Evolutionary conservation across 2,888 invertebrate species (phyloP), one percentile per base, ranked within the genome.

Genomic region (Atrina japonica): DNA sequence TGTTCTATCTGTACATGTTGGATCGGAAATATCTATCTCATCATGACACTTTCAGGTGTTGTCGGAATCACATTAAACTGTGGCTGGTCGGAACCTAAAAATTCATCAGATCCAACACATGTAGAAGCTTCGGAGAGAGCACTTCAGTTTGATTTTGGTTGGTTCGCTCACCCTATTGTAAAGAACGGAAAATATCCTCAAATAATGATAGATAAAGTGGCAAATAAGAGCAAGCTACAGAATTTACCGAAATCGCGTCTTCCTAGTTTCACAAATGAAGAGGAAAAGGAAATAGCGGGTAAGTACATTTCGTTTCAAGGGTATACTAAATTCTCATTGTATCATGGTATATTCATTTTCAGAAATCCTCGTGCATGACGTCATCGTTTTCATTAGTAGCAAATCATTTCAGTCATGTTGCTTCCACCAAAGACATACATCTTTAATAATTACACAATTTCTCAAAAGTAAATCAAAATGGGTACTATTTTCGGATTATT

Each of bases 221-320:
- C 43, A 14, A 59, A 68, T 16, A 73, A 74, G 52, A 83, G 82
- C 47, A 53, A 53, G 7, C 49, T 43, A 14, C 71, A 78, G 40
- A 73, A 75, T 18, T 66, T 75, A 0, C 53, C 7, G 3, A 9
- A 60, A 3, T 81, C 83, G 0, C 66, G 84, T 64, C 73, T 88
- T 21, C 88, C 86, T 0, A 63, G 70, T 40, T 86, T 88, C 70
- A 87, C 86, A 14, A 67, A 71, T 3, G 80, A 78, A 14, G 88
- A 90, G 65, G 86, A 83, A 53, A 59, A 58, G 18, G 56, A 73
- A 25, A 81, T 82, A 56, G 82, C 79, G 78, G 88, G 88, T 88
- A 59, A 43, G 14, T 3, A 3, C 7, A 53, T 21, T 23, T 7
- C 35, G 6, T 35, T 35, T 11, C 35, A 7, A 35, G 35, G 6